Percentiles rank a stretch among this genome's conserved stretches.
These are phyloP conservation scores for Toxostoma redivivum DNA, from an alignment of 2,113 vertebrate genomes.

Conservation along the genomic window DNA sequence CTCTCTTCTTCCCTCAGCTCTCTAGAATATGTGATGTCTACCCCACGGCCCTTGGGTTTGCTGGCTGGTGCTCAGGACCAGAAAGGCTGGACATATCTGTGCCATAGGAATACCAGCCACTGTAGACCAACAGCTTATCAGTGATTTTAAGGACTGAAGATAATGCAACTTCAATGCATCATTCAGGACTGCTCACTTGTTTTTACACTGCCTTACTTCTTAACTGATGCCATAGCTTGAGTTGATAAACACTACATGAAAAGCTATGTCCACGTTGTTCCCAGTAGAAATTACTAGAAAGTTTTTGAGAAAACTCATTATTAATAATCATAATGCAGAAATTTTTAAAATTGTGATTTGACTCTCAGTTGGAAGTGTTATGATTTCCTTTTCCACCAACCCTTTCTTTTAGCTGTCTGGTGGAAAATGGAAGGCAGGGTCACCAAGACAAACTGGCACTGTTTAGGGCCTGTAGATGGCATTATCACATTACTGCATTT, in stretches of 20 bases:
- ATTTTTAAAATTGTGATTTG: not conserved
- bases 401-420: not conserved
- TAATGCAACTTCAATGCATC: not conserved
- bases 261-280: not conserved
- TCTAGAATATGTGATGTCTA: not conserved
- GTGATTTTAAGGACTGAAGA: not conserved
- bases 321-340: not conserved
- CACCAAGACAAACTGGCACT: not conserved
- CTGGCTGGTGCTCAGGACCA: not conserved
- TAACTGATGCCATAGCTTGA: not conserved
- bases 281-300: not conserved
- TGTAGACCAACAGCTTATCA: not conserved
- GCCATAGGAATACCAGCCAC: not conserved
- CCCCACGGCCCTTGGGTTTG: not conserved
- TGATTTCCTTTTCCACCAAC: not conserved
- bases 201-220: not conserved
- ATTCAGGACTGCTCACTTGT: not conserved
- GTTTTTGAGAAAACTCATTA: not conserved
- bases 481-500: conserved; percentile 34
- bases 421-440: not conserved
- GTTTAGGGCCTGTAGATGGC: conserved; percentile 48
- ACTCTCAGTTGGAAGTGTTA: not conserved
- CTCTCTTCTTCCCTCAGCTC: not conserved
- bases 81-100: not conserved
- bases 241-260: not conserved